Conservation (phyloP, 2,797 vertebrate species). For the Carcharodon carcharias region DNA sequence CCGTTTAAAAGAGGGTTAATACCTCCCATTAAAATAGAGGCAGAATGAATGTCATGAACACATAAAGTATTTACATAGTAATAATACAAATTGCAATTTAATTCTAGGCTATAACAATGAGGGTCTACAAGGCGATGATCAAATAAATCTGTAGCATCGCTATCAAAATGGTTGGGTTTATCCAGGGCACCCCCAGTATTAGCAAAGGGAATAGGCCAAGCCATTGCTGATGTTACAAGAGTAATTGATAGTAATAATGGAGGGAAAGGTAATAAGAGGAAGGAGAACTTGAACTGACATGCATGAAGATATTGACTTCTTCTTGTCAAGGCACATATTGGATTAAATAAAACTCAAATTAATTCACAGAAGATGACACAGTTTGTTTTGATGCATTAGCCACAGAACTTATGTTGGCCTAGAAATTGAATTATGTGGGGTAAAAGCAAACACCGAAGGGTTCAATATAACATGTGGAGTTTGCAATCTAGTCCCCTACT, state of each 20-base stretch:
- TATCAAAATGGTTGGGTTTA: background rate
- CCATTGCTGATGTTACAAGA: background rate
- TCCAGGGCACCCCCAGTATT: background rate
- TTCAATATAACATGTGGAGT: background rate
- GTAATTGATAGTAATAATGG: background rate
- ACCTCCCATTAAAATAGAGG: background rate
- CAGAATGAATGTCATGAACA: background rate
- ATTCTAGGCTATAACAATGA: background rate
- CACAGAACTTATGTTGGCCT: background rate
- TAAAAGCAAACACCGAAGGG: background rate
- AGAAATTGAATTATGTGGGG: background rate
- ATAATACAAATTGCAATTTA: background rate
- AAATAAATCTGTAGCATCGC: background rate
- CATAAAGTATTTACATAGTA: background rate
- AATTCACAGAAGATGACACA: background rate
- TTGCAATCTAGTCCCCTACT: background rate
- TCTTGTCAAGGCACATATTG: background rate
- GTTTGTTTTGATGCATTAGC: background rate
- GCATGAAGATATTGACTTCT: background rate
- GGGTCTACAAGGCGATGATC: background rate
- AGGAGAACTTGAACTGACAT: background rate
- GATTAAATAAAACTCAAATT: background rate
- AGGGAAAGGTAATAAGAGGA: background rate
- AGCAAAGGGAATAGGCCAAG: background rate
- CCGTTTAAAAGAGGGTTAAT: background rate